Evolutionary conservation across 2,113 vertebrate species (phyloP), one percentile per base, ranked within the genome.

Genomic region (Arenaria interpres): DNA sequence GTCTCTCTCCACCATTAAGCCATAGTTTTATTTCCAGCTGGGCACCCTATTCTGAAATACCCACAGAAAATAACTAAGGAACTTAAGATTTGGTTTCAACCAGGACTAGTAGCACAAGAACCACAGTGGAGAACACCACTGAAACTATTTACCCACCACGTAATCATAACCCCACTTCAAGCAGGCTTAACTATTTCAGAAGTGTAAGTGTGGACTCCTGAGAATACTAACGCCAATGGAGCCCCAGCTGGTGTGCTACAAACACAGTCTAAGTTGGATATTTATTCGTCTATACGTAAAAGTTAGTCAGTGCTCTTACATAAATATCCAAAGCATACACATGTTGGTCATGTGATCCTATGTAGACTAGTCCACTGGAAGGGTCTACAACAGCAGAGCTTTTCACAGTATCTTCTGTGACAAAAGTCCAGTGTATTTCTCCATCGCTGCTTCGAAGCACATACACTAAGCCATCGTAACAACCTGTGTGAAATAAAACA

Each of bases 341-440:
- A 5, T 98, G 98, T 5, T 99, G 98, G 75, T 99, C 99, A 69
- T 99, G 99, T 3, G 99, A 99, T 10, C 99, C 99, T 50, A 99
- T 28, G 22, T 99, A 98, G 62, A 99, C 67, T 67, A 99, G 94
- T 22, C 99, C 99, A 37, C 98, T 98, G 85, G 96, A 85, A 53
- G 98, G 97, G 82, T 99, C 99, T 66, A 99, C 79, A 19, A 98
- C 94, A 17, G 99, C 98, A 77, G 98, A 98, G 96, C 99, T 99
- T 97, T 99, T 99, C 93, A 99, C 98, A 3, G 98, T 84, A 46
- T 99, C 98, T 48, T 98, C 98, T 1, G 99, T 99, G 88, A 97
- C 57, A 98, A 99, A 99, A 9, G 80, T 85, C 99, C 99, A 99
- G 84, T 97, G 91, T 23, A 97, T 97, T 95, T 98, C 97, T 92